Evolutionary conservation across 1,140 invertebrate species (phyloP).

Genomic region (Penaeus chinensis): DNA sequence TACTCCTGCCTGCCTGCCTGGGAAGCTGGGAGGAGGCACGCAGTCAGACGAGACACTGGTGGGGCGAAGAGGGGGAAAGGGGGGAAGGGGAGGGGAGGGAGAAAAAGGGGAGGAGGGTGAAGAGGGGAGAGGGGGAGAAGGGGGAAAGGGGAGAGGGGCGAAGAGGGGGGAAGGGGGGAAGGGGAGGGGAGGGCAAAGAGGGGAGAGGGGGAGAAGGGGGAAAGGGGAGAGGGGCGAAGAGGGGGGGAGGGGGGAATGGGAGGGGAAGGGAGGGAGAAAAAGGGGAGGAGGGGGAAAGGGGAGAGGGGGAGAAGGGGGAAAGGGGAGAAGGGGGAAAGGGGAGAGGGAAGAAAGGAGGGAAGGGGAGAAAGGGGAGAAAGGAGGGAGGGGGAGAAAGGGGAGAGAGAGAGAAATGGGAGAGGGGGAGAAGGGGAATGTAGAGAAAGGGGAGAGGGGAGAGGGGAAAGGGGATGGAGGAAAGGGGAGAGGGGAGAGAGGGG

Average conservation of each 20-base stretch:
- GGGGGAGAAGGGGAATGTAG: no score
- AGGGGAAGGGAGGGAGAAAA: not conserved
- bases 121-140: not conserved
- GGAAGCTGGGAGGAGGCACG: not conserved
- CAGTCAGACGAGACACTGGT: not conserved
- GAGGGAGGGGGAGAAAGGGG: no score
- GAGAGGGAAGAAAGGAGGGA: not conserved
- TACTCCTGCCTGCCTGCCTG: conserved; percentile 26
- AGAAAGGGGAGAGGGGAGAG: no score
- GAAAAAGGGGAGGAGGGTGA: no score
- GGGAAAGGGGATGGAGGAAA: no score
- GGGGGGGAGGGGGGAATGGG: not conserved
- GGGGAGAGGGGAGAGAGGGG: no score
- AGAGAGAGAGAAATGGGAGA: no score
- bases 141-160: not conserved
- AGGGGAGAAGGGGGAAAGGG: not conserved
- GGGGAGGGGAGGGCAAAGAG: not conserved
- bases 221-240: not conserved
- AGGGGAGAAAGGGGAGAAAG: not conserved
- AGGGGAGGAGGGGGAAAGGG: not conserved
- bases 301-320: not conserved
- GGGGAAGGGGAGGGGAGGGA: not conserved
- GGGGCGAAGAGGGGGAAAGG: not conserved
- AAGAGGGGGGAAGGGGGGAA: not conserved
- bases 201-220: not conserved